A percentile compares a stretch with the other conserved stretches of the same genome.
These are phyloP conservation scores for Heliconius ismenius DNA, from an alignment of 2,888 invertebrate species.

Conservation along the genomic window DNA sequence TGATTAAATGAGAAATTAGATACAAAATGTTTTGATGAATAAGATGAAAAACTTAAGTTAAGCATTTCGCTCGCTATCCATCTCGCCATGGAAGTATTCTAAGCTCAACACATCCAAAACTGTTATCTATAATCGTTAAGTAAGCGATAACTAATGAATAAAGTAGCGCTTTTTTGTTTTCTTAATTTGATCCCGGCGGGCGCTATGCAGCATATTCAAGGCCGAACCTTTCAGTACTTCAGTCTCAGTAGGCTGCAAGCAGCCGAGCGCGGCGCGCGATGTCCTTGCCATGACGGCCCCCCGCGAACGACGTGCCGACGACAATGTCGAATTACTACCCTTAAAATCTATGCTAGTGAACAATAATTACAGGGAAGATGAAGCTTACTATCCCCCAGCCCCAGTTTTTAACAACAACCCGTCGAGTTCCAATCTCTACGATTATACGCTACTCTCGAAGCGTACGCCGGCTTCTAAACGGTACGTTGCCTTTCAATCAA, in stretches of 20 bases:
- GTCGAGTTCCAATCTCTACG: conserved; percentile 67
- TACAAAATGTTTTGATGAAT: too few relatives aligned
- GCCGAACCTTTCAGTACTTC: conserved; percentile 48
- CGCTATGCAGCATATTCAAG: conserved; percentile 53
- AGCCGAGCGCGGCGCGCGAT: conserved; percentile 63
- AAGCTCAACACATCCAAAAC: too few relatives aligned
- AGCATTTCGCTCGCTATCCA: too few relatives aligned
- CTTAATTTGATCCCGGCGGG: conserved; percentile 43
- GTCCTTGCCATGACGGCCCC: conserved; percentile 68
- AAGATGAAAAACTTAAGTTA: too few relatives aligned
- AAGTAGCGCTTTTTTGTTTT: conserved; percentile 22
- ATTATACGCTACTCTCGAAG: conserved; percentile 75
- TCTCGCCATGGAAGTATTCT: too few relatives aligned
- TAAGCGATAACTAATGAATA: neutral
- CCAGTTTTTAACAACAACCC: conserved; percentile 64
- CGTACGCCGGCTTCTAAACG: conserved; percentile 79
- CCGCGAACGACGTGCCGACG: conserved; percentile 64
- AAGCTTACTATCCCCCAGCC: conserved; percentile 69
- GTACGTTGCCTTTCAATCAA: conserved; percentile 52
- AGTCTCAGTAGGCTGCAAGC: conserved; percentile 66
- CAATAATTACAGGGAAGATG: conserved; percentile 71
- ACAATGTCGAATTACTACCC: conserved; percentile 73
- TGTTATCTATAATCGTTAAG: neutral
- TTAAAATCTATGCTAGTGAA: conserved; percentile 75
- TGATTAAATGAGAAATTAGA: too few relatives aligned